Conservation (phyloP, 53 echinoderm and acorn worm genomes). For the Paracentrotus lividus region DNA sequence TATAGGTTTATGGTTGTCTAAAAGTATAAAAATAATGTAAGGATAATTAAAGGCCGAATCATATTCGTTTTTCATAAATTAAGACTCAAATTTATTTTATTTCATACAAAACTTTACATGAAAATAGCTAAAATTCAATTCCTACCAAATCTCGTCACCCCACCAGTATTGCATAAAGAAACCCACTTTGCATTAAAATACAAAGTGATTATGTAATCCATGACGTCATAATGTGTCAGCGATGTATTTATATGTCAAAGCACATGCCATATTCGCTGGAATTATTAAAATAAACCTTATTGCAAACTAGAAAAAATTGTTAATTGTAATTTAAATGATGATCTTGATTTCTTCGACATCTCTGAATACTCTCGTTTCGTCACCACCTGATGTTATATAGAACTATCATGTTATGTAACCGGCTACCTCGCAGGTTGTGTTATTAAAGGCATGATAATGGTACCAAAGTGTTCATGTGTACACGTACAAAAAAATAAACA, state of each 20-base stretch:
- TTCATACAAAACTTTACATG: not conserved
- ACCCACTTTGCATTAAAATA: not conserved
- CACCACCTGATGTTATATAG: not conserved
- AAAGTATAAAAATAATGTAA: too few species aligned
- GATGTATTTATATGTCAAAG: not conserved
- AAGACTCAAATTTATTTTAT: not conserved
- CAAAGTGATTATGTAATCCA: constrained; percentile 34
- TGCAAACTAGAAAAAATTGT: not conserved
- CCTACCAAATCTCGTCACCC: constrained; percentile 46
- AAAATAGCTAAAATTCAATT: not conserved
- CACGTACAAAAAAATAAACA: not conserved
- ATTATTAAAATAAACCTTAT: not conserved
- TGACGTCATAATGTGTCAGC: not conserved
- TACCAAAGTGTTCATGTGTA: not conserved
- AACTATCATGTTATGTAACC: not conserved
- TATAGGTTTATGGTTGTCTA: too few species aligned
- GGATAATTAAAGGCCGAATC: not conserved
- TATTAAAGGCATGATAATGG: not conserved
- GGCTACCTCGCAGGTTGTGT: not conserved
- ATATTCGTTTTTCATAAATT: not conserved
- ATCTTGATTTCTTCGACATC: not conserved
- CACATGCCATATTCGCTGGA: not conserved
- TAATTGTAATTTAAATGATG: not conserved
- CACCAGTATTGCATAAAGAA: constrained; percentile 14
- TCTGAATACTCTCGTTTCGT: not conserved